A percentile compares a stretch with the other conserved stretches of the same genome.
Conservation (phyloP, 2,888 invertebrate genomes). For the Dicyrtomina minuta region DNA sequence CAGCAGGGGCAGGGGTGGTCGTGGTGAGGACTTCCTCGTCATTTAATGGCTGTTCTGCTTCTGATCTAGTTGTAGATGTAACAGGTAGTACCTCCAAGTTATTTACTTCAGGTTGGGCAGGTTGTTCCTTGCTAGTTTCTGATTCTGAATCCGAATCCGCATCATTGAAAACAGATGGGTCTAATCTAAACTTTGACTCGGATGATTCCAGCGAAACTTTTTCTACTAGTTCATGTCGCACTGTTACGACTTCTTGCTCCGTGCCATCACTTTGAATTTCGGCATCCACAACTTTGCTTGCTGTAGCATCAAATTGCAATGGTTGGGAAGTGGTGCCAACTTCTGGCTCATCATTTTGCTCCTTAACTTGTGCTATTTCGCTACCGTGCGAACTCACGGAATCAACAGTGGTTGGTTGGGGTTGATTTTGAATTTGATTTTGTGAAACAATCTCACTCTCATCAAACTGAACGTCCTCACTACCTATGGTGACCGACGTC, state of each 20-base stretch:
- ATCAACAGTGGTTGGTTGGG: neutral
- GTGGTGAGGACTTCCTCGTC: neutral
- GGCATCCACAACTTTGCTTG: neutral
- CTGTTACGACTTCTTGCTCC: neutral
- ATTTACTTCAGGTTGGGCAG: too few species aligned
- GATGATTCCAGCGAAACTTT: neutral
- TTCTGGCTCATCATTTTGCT: slow-evolving; percentile 6
- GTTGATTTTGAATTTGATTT: too few species aligned
- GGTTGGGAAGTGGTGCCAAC: neutral
- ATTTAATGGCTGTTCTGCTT: neutral
- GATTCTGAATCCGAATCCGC: slow-evolving; percentile 9
- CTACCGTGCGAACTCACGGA: neutral
- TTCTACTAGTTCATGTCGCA: neutral
- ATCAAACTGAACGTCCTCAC: neutral
- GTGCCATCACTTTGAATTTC: neutral
- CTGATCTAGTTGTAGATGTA: neutral
- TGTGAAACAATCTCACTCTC: neutral
- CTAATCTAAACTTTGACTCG: slow-evolving; percentile 32
- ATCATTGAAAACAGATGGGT: slow-evolving; percentile 35
- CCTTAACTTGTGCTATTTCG: too few species aligned
- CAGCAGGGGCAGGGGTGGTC: neutral
- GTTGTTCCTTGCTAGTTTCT: slow-evolving; percentile 1
- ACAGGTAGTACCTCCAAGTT: neutral
- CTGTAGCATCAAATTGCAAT: neutral
- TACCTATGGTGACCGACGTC: neutral